Evolutionary conservation across 2,113 vertebrate genomes (phyloP), one percentile per base, ranked within the genome.

Genomic region (Origma solitaria): DNA sequence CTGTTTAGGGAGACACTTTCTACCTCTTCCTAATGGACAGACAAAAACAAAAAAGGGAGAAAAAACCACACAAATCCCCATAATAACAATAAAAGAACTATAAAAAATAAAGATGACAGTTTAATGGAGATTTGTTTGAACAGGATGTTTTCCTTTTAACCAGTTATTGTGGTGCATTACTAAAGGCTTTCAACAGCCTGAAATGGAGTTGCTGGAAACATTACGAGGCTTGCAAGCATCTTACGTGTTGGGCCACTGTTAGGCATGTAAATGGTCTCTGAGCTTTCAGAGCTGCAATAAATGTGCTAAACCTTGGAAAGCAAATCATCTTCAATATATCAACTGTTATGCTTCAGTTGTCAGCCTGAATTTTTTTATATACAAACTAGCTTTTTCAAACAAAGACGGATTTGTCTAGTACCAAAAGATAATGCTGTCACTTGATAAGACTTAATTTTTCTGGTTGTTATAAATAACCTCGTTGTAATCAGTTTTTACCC

Each of bases 81-180:
- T 78, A 77, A 61, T 3, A 82, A 27, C 72, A 91, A 54, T 69
- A 85, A 94, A 83, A 82, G 44, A 94, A 75, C 14, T 81, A 33
- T 53, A 73, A 94, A 92, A 92, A 95, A 62, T 53, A 90, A 95
- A 92, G 72, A 90, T 57, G 87, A 89, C 51, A 75, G 61, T 89
- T 91, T 88, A 84, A 93, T 89, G 82, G 87, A 88, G 57, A 82
- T 90, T 91, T 92, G 71, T 91, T 95, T 96, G 76, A 64, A 86
- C 27, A 45, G 86, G 50, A 42, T 79, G 38, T n/a, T 96, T 95
- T 94, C 79, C 72, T 94, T 71, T 86, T 82, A 95, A 76, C 62
- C 90, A 53, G 47, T 94, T 95, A 82, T 65, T 66, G 51, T 95
- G 57, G 30, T 81, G 76, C 80, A 42, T 76, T 94, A 73, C 50